Evolutionary conservation across 2,888 invertebrate species (phyloP), one percentile per base, ranked within the genome.

Genomic region (Pollenia amentaria): DNA sequence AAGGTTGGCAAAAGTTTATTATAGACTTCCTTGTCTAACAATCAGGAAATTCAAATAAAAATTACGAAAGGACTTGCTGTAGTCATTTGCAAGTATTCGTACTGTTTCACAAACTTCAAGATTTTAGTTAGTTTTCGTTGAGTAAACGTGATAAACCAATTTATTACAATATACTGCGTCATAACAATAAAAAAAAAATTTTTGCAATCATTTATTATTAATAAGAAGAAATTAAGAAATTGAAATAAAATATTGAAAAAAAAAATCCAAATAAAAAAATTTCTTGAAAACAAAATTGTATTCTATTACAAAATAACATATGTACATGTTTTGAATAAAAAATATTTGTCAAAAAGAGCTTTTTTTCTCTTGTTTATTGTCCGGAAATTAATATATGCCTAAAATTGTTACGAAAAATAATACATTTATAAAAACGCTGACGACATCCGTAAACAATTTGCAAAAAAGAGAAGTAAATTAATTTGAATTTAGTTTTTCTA

Each of bases 11-110:
- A 69, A 76, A 65, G 84, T 42, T 76, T 51, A 80, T 77, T 87
- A 87, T 87, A 87, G 65, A 40, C 38, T 84, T 87, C 87, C 80
- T 84, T 87, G 84, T 87, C 87, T 87, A 77, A 51, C 84, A 84
- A 72, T 73, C 60, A 81, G 75, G 72, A 70, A 77, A 87, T 73
- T 67, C 40, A 78, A 72, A 72, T 51, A 46, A 29, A 80, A 83
- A 60, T 72, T 72, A 77, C 73, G 67, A 84, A 77, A 87, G 87
- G 87, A 84, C 81, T 72, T 65, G 8, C 21, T 55, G 44, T 38
- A 57, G 60, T 60, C 38, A 69, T 70, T 64, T 18, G 8, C 62
- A 46, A 57, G 51, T 60, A 53, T 29, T 85, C 77, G 77, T 84
- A 77, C 73, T 75, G 69, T 76, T 70, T 67, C 53, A 64, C n/a